Evolutionary conservation across 1,140 invertebrate species (phyloP).

Genomic region (Akabosia matsudoensis): DNA sequence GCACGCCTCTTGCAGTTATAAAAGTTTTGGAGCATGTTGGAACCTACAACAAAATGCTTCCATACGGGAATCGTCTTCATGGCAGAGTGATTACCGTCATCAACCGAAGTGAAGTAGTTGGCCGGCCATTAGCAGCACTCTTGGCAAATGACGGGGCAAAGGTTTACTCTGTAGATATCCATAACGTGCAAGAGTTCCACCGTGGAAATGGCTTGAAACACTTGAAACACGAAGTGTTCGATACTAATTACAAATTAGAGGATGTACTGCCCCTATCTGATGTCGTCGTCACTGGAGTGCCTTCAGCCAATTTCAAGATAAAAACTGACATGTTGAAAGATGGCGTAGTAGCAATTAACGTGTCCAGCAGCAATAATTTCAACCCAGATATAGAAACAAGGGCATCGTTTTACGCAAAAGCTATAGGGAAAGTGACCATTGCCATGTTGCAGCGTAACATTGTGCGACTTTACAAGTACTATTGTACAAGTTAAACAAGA

Average conservation of each 20-base stretch:
- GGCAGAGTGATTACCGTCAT: conserved; percentile 38
- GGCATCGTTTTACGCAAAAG: conserved; percentile 33
- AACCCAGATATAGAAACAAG: conserved; percentile 24
- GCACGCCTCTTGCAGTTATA: conserved; percentile 41
- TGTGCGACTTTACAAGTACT: conserved; percentile 31
- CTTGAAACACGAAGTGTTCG: conserved; percentile 32
- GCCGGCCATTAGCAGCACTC: conserved; percentile 40
- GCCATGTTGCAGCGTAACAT: conserved; percentile 42
- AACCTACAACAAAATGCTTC: conserved; percentile 33
- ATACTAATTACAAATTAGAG: conserved; percentile 32
- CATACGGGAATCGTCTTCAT: conserved; percentile 41
- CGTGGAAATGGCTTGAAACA: conserved; percentile 29
- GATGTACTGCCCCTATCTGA: conserved; percentile 36
- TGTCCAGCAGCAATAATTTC: conserved; percentile 38
- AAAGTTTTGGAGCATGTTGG: conserved; percentile 40
- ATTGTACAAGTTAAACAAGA: background rate
- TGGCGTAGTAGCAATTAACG: conserved; percentile 40
- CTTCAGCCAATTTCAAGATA: conserved; percentile 23
- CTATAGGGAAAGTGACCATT: conserved; percentile 37
- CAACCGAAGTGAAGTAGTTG: conserved; percentile 44
- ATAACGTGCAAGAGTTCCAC: conserved; percentile 31
- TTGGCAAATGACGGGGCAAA: conserved; percentile 43
- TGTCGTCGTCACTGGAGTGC: conserved; percentile 40
- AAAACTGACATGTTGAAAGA: conserved; percentile 31
- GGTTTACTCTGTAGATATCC: conserved; percentile 40